Conservation (phyloP, 2,888 invertebrate species). For the Monopis laevigella region DNA sequence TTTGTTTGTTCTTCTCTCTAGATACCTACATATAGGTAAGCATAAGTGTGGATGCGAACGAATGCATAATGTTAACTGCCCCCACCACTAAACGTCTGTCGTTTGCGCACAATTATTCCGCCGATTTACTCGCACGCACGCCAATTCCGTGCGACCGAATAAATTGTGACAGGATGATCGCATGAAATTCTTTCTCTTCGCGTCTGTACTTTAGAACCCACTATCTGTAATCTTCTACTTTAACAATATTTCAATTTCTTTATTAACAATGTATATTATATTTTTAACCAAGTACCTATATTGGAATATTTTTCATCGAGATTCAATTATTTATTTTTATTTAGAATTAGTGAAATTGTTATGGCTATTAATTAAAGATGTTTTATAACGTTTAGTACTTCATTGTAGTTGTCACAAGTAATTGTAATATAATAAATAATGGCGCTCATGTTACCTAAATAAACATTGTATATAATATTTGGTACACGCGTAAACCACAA, state of each 20-base stretch:
- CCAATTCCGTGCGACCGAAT: no score
- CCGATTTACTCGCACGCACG: no score
- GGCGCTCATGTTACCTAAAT: constrained; percentile 65
- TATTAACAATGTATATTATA: background rate
- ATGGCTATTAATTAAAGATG: no score
- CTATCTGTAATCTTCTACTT: background rate
- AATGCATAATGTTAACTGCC: no score
- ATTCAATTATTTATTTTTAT: background rate
- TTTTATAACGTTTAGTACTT: no score
- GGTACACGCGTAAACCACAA: constrained; percentile 11
- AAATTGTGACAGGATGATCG: no score
- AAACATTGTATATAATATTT: background rate
- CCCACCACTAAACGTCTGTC: no score
- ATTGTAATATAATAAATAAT: no score
- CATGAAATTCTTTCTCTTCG: background rate
- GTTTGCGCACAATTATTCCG: no score
- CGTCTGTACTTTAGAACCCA: background rate
- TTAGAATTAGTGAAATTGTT: no score
- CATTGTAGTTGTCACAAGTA: no score
- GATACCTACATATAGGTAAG: background rate
- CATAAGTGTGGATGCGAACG: no score
- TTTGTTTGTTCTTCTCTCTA: constrained; percentile 23
- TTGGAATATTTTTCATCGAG: constrained; percentile 1
- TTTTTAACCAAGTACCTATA: background rate
- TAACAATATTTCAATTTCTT: background rate